Base-by-base conservation (phyloP, 2,797 vertebrate genomes). In the Eleutherodactylus coqui region DNA sequence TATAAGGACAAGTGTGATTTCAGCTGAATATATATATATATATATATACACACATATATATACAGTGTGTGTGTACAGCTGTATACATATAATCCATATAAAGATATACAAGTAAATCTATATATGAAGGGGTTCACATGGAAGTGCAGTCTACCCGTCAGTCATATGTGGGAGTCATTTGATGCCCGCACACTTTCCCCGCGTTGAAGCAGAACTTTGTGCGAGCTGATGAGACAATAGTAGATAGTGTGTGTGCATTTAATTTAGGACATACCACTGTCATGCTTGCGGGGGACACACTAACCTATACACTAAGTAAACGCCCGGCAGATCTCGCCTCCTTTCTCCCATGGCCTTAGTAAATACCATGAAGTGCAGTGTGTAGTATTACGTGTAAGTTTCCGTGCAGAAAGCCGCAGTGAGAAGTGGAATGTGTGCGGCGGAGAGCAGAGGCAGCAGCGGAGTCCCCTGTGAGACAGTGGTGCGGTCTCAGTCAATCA, bases 171-270 rank as follows among this genome's bases (percentile, higher is more conserved):
- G 88, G 91, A 92, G 91, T 92, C 91, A 90, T 90, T 88, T 83
- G 49, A 84, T 88, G 91, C 90, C 89, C 88, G 88, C 88, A 90
- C 90, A 92, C 93, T 93, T 89, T 91, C 86, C 93, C 94, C 90
- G 93, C 92, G 91, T 91, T 91, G 79, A 90, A 87, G 91, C 93
- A 93, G 94, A 97, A 96, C 96, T 97, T 96, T 94, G 94, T 94
- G 93, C 94, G 94, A 93, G 93, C 94, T 93, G 95, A 95, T 94
- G 94, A 96, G 95, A 96, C 96, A 96, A 96, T 95, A 95, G 95
- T 94, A 91, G 92, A 95, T 91, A 93, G 89, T 90, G 90, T 89
- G 95, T 89, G 95, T 93, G 95, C 93, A 94, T 95, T 94, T 94
- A 95, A 95, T 95, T 92, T 92, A 93, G 94, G 88, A 89, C 91